Evolutionary conservation across 2,113 vertebrate species (phyloP).

Genomic region (Elephantulus edwardii): DNA sequence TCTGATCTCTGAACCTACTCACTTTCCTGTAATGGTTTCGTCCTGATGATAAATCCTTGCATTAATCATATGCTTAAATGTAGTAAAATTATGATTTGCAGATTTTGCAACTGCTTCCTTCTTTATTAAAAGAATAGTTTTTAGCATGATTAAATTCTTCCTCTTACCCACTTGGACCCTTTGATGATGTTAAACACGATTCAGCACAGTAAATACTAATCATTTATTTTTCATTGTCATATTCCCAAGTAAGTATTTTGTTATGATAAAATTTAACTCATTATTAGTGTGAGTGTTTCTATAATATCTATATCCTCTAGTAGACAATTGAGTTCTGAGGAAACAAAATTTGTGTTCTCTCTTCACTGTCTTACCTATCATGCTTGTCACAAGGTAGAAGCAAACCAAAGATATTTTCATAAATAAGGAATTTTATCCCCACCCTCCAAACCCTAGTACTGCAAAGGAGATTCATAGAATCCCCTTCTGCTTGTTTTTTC

Average conservation of each 20-base stretch:
- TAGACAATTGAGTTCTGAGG: not conserved
- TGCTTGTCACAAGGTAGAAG: not conserved
- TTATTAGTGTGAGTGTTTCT: not conserved
- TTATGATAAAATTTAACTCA: not conserved
- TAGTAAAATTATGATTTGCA: not conserved
- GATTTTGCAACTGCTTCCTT: not conserved
- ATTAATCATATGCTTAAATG: not conserved
- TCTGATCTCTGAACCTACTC: too few relatives aligned
- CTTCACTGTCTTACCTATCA: not conserved
- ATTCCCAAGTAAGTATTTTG: not conserved
- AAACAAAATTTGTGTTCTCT: not conserved
- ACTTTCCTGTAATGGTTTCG: not conserved
- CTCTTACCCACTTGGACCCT: not conserved
- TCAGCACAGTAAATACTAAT: conserved; percentile 7
- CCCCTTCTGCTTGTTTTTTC: not conserved
- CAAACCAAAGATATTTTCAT: not conserved
- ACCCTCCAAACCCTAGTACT: not conserved
- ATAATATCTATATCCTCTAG: not conserved
- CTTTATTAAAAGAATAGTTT: not conserved
- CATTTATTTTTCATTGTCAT: not conserved
- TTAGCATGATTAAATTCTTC: not conserved
- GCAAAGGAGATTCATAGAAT: not conserved
- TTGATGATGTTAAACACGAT: not conserved
- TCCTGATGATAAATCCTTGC: not conserved
- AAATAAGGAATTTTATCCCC: not conserved